These are phyloP conservation scores for Sakesphorus luctuosus DNA, from an alignment of 2,113 vertebrate species.

Conservation along the genomic window DNA sequence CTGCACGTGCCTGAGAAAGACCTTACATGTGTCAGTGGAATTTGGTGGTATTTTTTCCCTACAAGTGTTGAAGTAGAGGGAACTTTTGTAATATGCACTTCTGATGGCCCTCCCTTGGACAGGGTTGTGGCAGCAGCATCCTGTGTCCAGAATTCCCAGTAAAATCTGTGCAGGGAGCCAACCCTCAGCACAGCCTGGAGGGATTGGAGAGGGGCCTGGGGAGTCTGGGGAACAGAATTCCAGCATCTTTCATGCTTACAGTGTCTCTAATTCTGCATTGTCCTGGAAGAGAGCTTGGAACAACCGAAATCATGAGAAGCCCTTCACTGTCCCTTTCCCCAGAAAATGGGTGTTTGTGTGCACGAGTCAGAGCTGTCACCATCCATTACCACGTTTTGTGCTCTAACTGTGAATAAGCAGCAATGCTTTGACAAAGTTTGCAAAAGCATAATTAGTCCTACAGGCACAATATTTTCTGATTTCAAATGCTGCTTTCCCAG, in stretches of 20 bases:
- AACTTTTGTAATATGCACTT: fast-evolving
- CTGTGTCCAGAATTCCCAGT: fast-evolving
- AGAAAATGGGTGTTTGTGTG: conserved; percentile 60
- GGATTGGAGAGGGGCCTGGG: fast-evolving
- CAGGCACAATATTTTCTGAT: conserved; percentile 70
- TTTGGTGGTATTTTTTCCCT: neutral
- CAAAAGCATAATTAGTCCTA: conserved; percentile 73
- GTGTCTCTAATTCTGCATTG: neutral
- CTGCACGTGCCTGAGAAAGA: neutral
- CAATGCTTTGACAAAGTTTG: conserved; percentile 68
- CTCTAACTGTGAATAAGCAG: conserved; percentile 66
- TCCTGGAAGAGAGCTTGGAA: conserved; percentile 35
- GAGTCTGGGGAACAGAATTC: neutral
- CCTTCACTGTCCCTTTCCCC: conserved; percentile 60
- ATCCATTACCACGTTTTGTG: conserved; percentile 6
- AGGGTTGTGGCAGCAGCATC: neutral
- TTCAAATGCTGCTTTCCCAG: conserved; percentile 63
- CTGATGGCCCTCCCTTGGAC: fast-evolving
- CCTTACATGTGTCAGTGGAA: fast-evolving
- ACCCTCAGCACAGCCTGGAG: fast-evolving
- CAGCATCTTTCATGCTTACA: neutral
- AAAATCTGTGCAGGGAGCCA: fast-evolving
- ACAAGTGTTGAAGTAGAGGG: no score
- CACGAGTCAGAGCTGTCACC: conserved; percentile 28
- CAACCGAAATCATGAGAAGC: conserved; percentile 48